phyloP scores from a whole-genome alignment of 2,113 vertebrate species.

The Henicopernis longicauda region DNA sequence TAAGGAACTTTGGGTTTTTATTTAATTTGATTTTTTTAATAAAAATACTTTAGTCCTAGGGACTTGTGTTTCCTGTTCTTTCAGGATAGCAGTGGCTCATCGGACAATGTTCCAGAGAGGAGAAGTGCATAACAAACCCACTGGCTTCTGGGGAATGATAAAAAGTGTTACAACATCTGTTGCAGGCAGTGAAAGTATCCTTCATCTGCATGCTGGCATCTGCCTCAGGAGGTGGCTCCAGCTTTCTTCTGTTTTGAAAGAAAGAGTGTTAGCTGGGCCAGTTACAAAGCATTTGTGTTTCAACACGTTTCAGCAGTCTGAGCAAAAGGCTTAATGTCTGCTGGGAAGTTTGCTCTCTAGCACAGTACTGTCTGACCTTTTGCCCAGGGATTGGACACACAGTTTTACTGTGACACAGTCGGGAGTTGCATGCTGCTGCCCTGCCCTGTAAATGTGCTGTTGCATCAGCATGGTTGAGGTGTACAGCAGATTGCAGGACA shows the following conservation, averaged over 20 bases:
- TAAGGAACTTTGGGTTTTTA: neutral
- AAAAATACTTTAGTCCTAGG: neutral
- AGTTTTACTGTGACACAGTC: neutral
- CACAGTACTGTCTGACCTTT: neutral
- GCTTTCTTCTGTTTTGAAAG: neutral
- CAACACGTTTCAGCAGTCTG: neutral
- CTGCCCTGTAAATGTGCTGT: neutral
- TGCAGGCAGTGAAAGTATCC: slow-evolving; percentile 94
- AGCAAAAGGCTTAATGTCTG: neutral
- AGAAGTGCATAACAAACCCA: slow-evolving; percentile 91
- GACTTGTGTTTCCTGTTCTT: slow-evolving; percentile 45
- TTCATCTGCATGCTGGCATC: slow-evolving; percentile 54
- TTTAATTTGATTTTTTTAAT: neutral
- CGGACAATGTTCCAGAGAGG: slow-evolving; percentile 95
- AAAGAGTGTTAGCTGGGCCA: neutral
- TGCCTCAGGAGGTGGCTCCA: neutral
- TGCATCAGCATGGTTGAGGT: neutral
- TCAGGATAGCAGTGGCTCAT: slow-evolving; percentile 93
- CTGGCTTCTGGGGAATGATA: slow-evolving; percentile 97
- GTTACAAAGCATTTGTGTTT: neutral
- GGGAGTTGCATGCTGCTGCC: neutral
- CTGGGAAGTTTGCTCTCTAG: neutral
- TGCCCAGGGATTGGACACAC: neutral
- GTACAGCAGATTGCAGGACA: neutral
- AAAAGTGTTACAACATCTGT: slow-evolving; percentile 94